Base-by-base conservation (phyloP, 2,797 vertebrate genomes). In the Dermochelys coriacea region DNA sequence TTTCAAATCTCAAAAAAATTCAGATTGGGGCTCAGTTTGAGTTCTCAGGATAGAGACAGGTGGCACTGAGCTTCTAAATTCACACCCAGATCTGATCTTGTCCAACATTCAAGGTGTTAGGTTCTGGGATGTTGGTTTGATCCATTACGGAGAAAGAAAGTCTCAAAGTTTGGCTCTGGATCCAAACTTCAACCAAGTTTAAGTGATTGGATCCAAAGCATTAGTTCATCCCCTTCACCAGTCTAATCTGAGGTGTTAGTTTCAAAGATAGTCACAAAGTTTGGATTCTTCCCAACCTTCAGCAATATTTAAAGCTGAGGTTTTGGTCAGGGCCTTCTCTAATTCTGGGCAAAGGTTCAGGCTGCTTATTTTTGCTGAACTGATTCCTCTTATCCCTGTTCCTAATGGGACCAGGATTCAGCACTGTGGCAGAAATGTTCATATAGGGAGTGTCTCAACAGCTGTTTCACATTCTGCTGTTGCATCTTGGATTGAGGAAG, bases 401-500 rank as follows among this genome's bases (percentile, higher is more conserved):
- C 1, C 59, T 82, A 88, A 89, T 51, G 78, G 83, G 87, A 93
- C 6, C 16, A 2, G 79, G 15, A 74, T 96, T 95, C 90, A 95
- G 84, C 57, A 34, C 75, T 90, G 2, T 49, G 85, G 47, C 34
- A 95, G 88, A 85, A 93, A 93, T 95, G 79, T 64, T 23, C 88
- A 45, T 11, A 3, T 45, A 4, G 89, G 61, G 49, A 95, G 75
- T 71, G 86, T 93, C 91, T 91, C 90, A 85, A 93, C 94, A 97
- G 91, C 90, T 94, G 93, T 91, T 95, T 92, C 93, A 37, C 95
- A 86, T 85, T 93, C 16, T 90, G 41, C 64, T 94, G 82, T 49
- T 86, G 54, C 71, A 41, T 95, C 89, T 31, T 86, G 92, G 50
- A 64, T 82, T 83, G 89, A 92, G 82, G n/a, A 34, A 80, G 55